Evolutionary conservation across 2,797 vertebrate species (phyloP).

Genomic region (Rhynchotus rufescens): DNA sequence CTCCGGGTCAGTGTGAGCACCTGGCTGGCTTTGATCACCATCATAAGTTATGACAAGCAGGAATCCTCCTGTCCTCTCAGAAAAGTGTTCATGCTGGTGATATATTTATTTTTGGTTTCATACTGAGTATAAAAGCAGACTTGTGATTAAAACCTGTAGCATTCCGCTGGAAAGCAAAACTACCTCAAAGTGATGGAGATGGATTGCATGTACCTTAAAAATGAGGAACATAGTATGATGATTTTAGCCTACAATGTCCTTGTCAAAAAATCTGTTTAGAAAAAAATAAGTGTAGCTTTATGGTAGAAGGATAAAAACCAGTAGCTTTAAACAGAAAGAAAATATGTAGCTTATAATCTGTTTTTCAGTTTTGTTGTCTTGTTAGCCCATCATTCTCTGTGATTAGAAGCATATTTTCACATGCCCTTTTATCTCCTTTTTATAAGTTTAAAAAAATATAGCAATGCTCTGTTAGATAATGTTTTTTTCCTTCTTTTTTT

Average conservation of each 20-base stretch:
- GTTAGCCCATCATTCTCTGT: not conserved
- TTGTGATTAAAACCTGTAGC: slow-evolving; percentile 46
- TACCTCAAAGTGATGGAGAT: slow-evolving; percentile 19
- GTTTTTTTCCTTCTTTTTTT: not conserved
- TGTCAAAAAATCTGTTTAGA: slow-evolving; percentile 2
- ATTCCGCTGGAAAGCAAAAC: slow-evolving; percentile 41
- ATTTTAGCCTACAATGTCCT: slow-evolving; percentile 12
- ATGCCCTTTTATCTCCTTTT: not conserved
- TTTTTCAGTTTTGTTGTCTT: not conserved
- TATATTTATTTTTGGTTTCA: slow-evolving; percentile 62
- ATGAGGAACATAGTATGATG: not conserved
- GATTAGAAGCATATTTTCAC: not conserved
- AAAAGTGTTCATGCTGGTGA: slow-evolving; percentile 18
- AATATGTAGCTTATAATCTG: not conserved
- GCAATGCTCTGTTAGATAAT: not conserved
- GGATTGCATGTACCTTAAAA: not conserved
- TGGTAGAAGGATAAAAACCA: slow-evolving; percentile 1
- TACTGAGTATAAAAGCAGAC: slow-evolving; percentile 25
- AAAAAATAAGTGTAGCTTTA: not conserved
- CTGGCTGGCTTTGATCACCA: slow-evolving; percentile 60
- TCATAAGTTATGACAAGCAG: slow-evolving; percentile 67
- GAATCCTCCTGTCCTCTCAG: slow-evolving; percentile 50
- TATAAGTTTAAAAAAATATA: not conserved
- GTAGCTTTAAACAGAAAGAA: slow-evolving; percentile 3
- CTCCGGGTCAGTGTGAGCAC: slow-evolving; percentile 38